Evolutionary conservation across 1,140 invertebrate genomes (phyloP).

Genomic region (Oncopeltus fasciatus): DNA sequence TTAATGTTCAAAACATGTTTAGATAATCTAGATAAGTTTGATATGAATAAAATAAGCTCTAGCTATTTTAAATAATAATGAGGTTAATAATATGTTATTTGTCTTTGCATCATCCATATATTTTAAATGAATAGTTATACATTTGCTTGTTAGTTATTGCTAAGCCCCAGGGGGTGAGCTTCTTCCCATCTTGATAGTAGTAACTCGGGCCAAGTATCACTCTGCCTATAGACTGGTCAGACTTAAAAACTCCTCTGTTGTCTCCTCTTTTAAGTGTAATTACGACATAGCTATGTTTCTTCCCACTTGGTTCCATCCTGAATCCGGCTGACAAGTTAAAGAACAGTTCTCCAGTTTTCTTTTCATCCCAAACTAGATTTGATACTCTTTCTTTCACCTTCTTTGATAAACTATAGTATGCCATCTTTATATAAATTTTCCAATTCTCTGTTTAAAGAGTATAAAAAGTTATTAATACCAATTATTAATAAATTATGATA

Average conservation of each 20-base stretch:
- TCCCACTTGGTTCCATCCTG: constrained; percentile 3
- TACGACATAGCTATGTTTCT: constrained; percentile 11
- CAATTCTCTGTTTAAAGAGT: constrained; percentile 3
- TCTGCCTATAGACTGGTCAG: constrained; percentile 15
- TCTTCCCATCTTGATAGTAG: constrained; percentile 9
- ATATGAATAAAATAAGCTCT: too few species aligned
- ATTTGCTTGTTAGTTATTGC: constrained; percentile 8
- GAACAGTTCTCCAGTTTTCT: background rate
- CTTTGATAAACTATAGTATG: constrained; percentile 13
- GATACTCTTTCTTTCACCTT: constrained; percentile 17
- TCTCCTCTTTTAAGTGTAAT: constrained; percentile 10
- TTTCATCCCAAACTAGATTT: background rate
- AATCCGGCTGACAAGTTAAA: constrained; percentile 7
- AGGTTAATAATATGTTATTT: too few species aligned
- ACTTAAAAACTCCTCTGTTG: constrained; percentile 1
- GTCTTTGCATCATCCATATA: too few species aligned
- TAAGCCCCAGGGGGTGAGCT: constrained; percentile 11
- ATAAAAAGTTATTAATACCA: background rate
- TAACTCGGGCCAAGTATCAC: constrained; percentile 11
- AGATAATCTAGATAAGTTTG: too few species aligned
- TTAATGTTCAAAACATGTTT: too few species aligned
- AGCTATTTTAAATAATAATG: too few species aligned
- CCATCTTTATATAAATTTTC: constrained; percentile 10
- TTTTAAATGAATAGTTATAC: background rate
- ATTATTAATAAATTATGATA: too few species aligned